phyloP scores from a whole-genome alignment of 1,140 invertebrate genomes.

The Euborellia annulipes region DNA sequence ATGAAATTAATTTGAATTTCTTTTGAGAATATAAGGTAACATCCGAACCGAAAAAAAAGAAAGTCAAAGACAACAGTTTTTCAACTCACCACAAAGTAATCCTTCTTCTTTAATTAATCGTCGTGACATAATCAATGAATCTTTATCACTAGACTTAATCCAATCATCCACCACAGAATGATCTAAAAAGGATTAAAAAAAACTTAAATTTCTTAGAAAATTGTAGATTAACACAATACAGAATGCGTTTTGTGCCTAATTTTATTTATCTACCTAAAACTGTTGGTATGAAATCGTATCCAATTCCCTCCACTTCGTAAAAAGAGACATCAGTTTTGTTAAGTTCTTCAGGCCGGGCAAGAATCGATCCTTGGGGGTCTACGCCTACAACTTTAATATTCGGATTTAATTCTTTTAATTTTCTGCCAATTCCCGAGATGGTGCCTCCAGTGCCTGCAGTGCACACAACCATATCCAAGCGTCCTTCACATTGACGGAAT shows the following conservation, averaged over 20 bases:
- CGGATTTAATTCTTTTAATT: constrained; percentile 59
- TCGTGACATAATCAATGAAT: constrained; percentile 66
- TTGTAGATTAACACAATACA: too few relatives aligned
- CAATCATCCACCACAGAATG: constrained; percentile 65
- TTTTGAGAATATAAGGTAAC: background rate
- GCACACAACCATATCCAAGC: constrained; percentile 66
- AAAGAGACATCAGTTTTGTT: constrained; percentile 47
- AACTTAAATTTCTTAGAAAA: too few relatives aligned
- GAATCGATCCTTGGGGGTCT: constrained; percentile 75
- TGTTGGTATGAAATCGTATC: constrained; percentile 93
- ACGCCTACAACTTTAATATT: constrained; percentile 58
- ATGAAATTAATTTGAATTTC: too few relatives aligned
- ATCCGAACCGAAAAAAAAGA: background rate
- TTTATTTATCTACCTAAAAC: constrained; percentile 42
- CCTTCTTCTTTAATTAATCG: constrained; percentile 85
- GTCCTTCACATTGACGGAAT: constrained; percentile 56
- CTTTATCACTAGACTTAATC: constrained; percentile 70
- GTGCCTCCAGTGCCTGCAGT: constrained; percentile 88
- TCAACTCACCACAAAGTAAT: constrained; percentile 70
- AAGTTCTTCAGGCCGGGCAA: constrained; percentile 54
- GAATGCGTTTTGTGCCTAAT: too few relatives aligned
- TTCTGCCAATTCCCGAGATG: constrained; percentile 67
- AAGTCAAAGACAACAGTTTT: too few relatives aligned
- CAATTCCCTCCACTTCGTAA: constrained; percentile 75
- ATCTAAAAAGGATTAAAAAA: constrained; percentile 29